These are phyloP conservation scores for Bombus confusus DNA, from an alignment of 1,140 invertebrate genomes.

Conservation along the genomic window DNA sequence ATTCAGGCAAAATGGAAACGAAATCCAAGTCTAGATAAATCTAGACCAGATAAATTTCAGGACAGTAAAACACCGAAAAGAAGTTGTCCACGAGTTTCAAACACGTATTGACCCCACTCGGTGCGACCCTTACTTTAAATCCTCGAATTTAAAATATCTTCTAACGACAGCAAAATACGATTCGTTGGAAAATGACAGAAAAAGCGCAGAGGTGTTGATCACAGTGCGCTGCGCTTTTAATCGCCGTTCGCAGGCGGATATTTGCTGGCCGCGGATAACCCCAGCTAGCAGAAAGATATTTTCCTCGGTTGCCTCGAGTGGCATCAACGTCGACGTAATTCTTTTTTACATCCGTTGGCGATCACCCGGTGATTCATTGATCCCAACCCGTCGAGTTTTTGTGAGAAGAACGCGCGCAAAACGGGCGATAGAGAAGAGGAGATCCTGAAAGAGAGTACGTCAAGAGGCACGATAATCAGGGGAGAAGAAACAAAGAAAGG, in stretches of 20 bases:
- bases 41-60: neutral
- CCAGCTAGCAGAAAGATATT: constrained; percentile 37
- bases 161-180: no score
- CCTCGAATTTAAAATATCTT: no score
- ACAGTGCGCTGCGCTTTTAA: neutral
- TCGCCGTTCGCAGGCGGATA: constrained; percentile 12
- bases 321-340: neutral
- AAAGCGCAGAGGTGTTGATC: no score
- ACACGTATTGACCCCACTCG: no score
- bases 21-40: neutral
- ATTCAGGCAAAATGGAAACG: neutral
- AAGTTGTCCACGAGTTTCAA: no score
- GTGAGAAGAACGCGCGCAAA: neutral
- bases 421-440: neutral
- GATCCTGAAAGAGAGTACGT: neutral
- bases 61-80: no score
- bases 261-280: neutral
- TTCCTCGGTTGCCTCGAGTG: constrained; percentile 13
- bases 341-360: neutral
- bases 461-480: no score
- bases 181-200: no score
- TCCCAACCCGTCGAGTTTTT: neutral
- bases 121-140: no score
- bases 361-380: neutral
- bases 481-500: neutral